phyloP scores from a whole-genome alignment of 2,888 invertebrate genomes.

The Shargacucullia verbasci region DNA sequence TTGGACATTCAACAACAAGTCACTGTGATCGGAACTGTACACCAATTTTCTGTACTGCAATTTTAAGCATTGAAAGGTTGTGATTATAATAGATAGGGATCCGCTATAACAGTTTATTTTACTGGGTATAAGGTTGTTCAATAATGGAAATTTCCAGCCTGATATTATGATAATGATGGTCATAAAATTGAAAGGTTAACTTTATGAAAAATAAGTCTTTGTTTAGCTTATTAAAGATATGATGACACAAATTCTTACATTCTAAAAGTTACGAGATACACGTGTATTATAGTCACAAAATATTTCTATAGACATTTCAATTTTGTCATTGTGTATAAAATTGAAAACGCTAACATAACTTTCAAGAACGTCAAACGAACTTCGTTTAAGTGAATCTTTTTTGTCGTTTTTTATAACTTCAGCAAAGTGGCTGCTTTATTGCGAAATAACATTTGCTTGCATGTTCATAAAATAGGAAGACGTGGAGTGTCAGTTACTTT shows the following conservation, averaged over 20 bases:
- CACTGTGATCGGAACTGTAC: no score
- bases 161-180: no score
- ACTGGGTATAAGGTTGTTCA: no score
- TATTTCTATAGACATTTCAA: not conserved
- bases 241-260: not conserved
- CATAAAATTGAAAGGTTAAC: no score
- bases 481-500: not conserved
- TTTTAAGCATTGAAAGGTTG: no score
- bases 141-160: no score
- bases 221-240: not conserved
- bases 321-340: not conserved
- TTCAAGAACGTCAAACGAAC: conserved; percentile 7
- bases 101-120: no score
- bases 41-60: no score
- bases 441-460: not conserved
- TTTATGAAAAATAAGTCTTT: no score
- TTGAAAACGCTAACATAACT: not conserved
- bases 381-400: conserved; percentile 4
- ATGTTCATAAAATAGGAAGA: not conserved
- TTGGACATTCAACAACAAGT: no score
- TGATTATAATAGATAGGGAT: no score
- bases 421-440: conserved; percentile 1
- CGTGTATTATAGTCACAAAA: no score
- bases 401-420: conserved; percentile 4
- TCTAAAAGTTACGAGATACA: not conserved